Conservation (phyloP, 2,113 vertebrate genomes). For the Gymnocephalus cernua region DNA sequence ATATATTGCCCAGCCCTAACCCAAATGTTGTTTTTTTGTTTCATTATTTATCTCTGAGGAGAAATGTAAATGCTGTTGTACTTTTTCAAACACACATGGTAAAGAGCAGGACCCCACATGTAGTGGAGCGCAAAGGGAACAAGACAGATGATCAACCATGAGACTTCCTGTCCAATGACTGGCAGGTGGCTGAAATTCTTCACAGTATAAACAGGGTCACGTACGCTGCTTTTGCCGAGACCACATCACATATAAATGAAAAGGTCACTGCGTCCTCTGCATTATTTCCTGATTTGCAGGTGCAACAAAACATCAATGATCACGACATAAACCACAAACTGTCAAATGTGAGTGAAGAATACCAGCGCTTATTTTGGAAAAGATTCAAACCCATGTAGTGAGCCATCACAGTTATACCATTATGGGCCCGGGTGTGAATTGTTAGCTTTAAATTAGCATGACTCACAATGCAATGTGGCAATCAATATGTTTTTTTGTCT, state of each 20-base stretch:
- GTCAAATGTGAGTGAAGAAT: slow-evolving; percentile 40
- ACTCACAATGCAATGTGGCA: neutral
- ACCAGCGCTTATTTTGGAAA: neutral
- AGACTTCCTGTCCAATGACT: slow-evolving; percentile 25
- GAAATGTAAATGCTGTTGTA: neutral
- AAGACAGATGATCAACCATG: neutral
- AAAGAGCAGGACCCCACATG: neutral
- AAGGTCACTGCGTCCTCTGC: slow-evolving; percentile 62
- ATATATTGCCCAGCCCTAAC: no score
- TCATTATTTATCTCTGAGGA: slow-evolving; percentile 3
- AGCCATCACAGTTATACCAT: neutral
- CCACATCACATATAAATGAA: slow-evolving; percentile 47
- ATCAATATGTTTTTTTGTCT: neutral
- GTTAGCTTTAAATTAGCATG: neutral
- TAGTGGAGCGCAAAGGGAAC: accelerated
- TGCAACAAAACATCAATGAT: slow-evolving; percentile 48
- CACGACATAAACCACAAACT: slow-evolving; percentile 74
- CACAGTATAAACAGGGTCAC: neutral
- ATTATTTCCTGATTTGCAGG: slow-evolving; percentile 60
- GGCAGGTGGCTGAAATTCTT: slow-evolving; percentile 18
- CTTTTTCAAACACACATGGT: neutral
- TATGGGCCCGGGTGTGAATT: neutral
- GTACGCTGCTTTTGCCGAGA: neutral
- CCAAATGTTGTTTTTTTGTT: slow-evolving; percentile 25
- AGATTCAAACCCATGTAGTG: neutral